A percentile compares a stretch with the other conserved stretches of the same genome.
phyloP scores from a whole-genome alignment of 2,888 invertebrate genomes.

The Microplitis manilae region DNA sequence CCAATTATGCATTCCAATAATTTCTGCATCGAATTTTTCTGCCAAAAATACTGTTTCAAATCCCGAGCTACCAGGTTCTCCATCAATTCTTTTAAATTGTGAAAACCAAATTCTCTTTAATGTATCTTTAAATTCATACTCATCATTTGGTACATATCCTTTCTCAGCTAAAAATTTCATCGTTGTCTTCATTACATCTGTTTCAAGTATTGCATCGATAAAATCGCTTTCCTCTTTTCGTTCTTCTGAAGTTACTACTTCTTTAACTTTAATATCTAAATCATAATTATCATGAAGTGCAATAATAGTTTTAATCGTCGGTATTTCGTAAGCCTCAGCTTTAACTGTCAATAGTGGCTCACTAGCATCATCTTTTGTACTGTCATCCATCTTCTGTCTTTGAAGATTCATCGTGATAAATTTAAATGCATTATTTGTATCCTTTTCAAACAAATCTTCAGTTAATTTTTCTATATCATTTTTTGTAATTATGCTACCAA shows the following conservation, averaged over 20 bases:
- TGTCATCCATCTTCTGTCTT: slow-evolving; percentile 82
- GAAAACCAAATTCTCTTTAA: slow-evolving; percentile 85
- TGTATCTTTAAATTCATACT: slow-evolving; percentile 78
- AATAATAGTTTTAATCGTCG: slow-evolving; percentile 82
- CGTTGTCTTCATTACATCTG: slow-evolving; percentile 82
- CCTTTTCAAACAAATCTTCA: slow-evolving; percentile 81
- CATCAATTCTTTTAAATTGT: slow-evolving; percentile 85
- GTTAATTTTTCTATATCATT: slow-evolving; percentile 79
- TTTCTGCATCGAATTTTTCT: slow-evolving; percentile 81
- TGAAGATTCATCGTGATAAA: slow-evolving; percentile 82
- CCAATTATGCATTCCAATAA: slow-evolving; percentile 91
- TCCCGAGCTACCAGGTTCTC: slow-evolving; percentile 88
- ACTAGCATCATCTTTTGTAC: slow-evolving; percentile 82
- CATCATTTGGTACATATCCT: slow-evolving; percentile 71
- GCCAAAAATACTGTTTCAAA: slow-evolving; percentile 95
- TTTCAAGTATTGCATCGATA: slow-evolving; percentile 83
- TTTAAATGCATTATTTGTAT: slow-evolving; percentile 82
- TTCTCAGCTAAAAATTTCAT: slow-evolving; percentile 78
- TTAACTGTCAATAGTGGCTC: slow-evolving; percentile 79
- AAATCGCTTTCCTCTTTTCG: slow-evolving; percentile 85
- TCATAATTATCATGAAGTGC: slow-evolving; percentile 89
- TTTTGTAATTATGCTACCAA: slow-evolving; percentile 73
- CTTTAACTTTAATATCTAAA: slow-evolving; percentile 80
- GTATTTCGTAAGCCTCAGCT: slow-evolving; percentile 78
- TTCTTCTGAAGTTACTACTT: slow-evolving; percentile 83